Conservation (phyloP, 2,888 invertebrate species). For the Cerastis leucographa region DNA sequence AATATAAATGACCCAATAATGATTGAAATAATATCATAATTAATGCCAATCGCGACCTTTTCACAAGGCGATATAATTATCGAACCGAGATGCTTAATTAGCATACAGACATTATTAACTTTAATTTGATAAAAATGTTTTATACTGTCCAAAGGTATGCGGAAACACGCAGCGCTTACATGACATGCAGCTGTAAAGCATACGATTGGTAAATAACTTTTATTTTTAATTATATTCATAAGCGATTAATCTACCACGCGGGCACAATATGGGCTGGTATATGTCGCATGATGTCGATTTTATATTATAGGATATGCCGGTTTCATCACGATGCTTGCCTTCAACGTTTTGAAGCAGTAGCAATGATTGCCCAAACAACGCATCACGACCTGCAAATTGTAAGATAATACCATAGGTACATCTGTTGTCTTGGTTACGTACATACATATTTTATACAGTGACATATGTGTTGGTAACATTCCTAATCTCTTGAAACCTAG, state of each 20-base stretch:
- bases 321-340: background rate
- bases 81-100: constrained; percentile 47
- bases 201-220: constrained; percentile 3
- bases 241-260: background rate
- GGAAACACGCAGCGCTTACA: constrained; percentile 41
- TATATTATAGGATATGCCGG: background rate
- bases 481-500: background rate
- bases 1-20: constrained; percentile 47
- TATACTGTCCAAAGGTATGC: constrained; percentile 53
- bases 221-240: constrained; percentile 14
- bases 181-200: constrained; percentile 17
- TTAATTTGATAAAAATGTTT: constrained; percentile 60
- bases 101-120: constrained; percentile 38
- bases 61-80: constrained; percentile 59
- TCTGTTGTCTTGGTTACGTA: too few relatives aligned
- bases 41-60: constrained; percentile 59
- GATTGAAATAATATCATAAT: constrained; percentile 49
- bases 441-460: too few relatives aligned
- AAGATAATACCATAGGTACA: too few relatives aligned
- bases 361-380: background rate
- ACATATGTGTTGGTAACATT: background rate
- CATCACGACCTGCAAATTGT: background rate
- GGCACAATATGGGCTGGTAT: background rate
- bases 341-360: background rate
- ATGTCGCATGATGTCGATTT: background rate